Base-by-base conservation (phyloP, 1,140 invertebrate genomes). In the Aphelenchoides avenae region DNA sequence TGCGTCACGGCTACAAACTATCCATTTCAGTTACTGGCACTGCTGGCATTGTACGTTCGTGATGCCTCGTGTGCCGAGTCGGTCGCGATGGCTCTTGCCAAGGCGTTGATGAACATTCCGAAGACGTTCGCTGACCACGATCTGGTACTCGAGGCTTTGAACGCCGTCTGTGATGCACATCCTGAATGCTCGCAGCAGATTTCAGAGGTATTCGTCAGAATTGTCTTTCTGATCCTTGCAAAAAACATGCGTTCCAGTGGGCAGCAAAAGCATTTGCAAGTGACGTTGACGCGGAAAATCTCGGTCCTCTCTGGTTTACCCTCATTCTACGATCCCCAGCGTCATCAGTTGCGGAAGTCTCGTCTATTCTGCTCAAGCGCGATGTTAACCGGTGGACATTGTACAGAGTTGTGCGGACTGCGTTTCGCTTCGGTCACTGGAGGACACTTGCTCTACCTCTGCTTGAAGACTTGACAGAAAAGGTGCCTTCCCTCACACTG, bases 391-490 rank as follows among this genome's bases (percentile, higher is more conserved):
- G 33, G 43, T 53, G 52, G 52, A 13, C 7, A 3, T 13, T 53
- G 29, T 53, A 53, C 26, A 27, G 36, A 20, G 36, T 54, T 22
- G 22, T 30, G 33, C 36, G 52, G 11, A 30, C 47, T 5, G 52
- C 52, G 5, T 18, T 53, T 7, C 20, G 52, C 18, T 53, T 30
- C 20, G 52, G 52, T 6, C 46, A 53, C 34, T 53, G 52, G 52
- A 27, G 52, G 13, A 15, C 9, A 22, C 33, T 53, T 13, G 52
- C 52, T 9, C 18, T 46, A 9, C 52, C 52, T 24, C 36, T 53
- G 27, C 36, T 53, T n/a, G 29, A 53, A 18, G 15, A 6, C 31
- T 18, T 53, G 7, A 40, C 24, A 53, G 36, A n/a, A 43, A 3
- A 7, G 22, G 52, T 53, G 15, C 15, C 18, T 46, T 9, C 31